Percentiles rank a stretch among this genome's conserved stretches.
Evolutionary conservation across 2,113 vertebrate genomes (phyloP).

Genomic region (Alligator mississippiensis): DNA sequence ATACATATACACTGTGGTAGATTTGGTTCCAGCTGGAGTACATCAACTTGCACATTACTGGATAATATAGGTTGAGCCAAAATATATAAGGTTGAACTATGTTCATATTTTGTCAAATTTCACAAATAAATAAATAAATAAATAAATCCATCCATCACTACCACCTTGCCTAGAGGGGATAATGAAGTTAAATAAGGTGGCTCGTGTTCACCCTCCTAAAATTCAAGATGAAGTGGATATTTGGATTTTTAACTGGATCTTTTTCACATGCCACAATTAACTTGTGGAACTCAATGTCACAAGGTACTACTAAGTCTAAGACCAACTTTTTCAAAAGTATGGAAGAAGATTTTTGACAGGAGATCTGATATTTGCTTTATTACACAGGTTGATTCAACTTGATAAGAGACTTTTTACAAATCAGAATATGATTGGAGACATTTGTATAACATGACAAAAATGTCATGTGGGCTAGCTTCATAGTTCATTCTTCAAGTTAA

Average conservation of each 20-base stretch:
- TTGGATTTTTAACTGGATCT: background rate
- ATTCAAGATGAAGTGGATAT: background rate
- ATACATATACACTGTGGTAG: background rate
- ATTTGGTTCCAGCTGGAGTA: background rate
- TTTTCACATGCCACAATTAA: background rate
- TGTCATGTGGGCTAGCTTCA: background rate
- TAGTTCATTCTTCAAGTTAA: background rate
- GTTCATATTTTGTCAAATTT: background rate
- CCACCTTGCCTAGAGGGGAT: background rate
- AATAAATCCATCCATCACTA: background rate
- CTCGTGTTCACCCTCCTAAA: background rate
- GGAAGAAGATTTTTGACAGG: background rate
- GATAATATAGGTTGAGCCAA: background rate
- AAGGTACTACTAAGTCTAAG: background rate
- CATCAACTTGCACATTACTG: background rate
- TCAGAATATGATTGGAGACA: background rate
- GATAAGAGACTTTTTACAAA: background rate
- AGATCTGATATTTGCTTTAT: background rate
- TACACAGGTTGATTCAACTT: background rate
- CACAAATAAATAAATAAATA: background rate
- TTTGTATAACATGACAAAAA: background rate
- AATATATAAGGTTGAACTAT: background rate
- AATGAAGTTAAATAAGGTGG: background rate
- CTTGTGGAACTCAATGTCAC: background rate
- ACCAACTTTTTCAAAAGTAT: background rate